These are phyloP conservation scores for Actenoides lindsayi DNA, from an alignment of 2,113 vertebrate species.

Conservation along the genomic window DNA sequence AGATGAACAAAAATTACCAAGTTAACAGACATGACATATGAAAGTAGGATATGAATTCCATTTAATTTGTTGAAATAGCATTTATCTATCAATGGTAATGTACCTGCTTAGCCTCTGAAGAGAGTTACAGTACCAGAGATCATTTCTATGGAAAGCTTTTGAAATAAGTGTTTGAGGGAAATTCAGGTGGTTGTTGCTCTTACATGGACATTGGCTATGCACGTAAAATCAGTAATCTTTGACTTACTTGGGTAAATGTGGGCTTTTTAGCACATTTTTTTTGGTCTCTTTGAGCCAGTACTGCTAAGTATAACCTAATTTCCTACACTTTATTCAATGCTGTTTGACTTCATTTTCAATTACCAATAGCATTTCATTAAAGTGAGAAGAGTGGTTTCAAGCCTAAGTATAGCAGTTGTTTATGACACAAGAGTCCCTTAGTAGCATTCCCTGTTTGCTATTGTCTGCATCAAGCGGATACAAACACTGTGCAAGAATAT, in stretches of 20 bases:
- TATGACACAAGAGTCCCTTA: not conserved
- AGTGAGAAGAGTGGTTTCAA: not conserved
- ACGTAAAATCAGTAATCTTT: not conserved
- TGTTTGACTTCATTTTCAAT: not conserved
- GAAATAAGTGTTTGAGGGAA: not conserved
- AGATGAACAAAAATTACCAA: not conserved
- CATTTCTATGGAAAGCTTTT: not conserved
- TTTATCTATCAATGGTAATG: not conserved
- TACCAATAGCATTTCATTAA: not conserved
- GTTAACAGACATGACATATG: not conserved
- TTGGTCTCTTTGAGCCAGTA: not conserved
- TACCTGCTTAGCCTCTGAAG: not conserved
- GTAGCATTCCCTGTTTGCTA: not conserved
- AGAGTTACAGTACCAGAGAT: not conserved
- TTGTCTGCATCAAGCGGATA: not conserved
- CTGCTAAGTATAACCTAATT: not conserved
- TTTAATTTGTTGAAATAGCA: not conserved
- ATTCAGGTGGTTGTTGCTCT: not conserved
- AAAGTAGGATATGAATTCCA: not conserved
- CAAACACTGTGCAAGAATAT: not conserved
- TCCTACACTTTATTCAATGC: not conserved
- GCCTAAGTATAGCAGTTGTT: not conserved
- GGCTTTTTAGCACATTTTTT: not conserved
- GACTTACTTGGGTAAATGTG: not conserved
- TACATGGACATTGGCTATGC: not conserved